Evolutionary conservation across 1,140 invertebrate species (phyloP).

Genomic region (Drosophila ogumai): DNA sequence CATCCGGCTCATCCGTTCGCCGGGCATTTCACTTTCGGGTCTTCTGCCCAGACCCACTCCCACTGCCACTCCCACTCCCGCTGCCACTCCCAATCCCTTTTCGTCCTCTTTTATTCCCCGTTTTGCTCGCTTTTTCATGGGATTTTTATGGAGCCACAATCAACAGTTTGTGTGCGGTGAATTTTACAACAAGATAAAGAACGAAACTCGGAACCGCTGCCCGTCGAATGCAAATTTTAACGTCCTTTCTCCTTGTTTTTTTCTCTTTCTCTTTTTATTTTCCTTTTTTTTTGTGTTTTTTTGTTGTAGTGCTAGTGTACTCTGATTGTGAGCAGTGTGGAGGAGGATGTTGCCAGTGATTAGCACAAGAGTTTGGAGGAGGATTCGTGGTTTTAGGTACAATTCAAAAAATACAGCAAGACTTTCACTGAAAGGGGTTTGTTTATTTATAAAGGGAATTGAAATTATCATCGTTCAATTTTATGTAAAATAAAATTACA

Average conservation of each 20-base stretch:
- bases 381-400: constrained; percentile 6
- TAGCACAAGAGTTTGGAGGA: constrained; percentile 33
- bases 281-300: constrained; percentile 1
- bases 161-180: constrained; percentile 85
- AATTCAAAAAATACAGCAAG: not conserved
- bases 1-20: constrained; percentile 67
- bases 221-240: constrained; percentile 51
- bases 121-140: constrained; percentile 69
- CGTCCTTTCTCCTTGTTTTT: constrained; percentile 24
- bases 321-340: constrained; percentile 19
- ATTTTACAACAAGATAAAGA: constrained; percentile 84
- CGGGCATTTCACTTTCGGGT: constrained; percentile 63
- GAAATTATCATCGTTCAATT: not conserved
- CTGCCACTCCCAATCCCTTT: constrained; percentile 10
- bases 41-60: constrained; percentile 6
- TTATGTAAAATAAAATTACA: not conserved
- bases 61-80: constrained; percentile 21
- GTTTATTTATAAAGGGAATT: not conserved
- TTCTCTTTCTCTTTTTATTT: constrained; percentile 11
- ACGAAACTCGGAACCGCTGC: constrained; percentile 49
- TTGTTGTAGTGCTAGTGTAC: not conserved
- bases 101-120: constrained; percentile 10
- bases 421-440: not conserved
- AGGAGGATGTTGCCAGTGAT: constrained; percentile 19
- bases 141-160: constrained; percentile 84